A percentile compares a stretch with the other conserved stretches of the same genome.
phyloP scores from a whole-genome alignment of 92 coral and sea anemone genomes.

The Epizoanthus illoricatus region DNA sequence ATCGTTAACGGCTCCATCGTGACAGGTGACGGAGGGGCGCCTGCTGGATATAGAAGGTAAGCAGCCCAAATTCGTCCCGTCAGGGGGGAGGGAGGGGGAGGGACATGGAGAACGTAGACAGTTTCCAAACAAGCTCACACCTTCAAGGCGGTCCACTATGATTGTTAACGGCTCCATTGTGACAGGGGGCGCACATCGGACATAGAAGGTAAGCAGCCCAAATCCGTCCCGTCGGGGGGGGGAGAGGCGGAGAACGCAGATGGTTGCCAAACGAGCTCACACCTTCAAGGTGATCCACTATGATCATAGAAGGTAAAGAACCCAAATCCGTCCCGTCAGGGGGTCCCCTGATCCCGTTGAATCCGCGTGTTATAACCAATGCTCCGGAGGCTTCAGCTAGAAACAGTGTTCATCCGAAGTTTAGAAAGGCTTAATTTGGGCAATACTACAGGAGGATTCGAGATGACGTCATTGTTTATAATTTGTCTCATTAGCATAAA shows the following conservation, averaged over 20 bases:
- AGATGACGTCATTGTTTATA: too few relatives aligned
- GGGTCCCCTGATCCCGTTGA: too few relatives aligned
- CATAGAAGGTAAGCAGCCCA: constrained; percentile 15
- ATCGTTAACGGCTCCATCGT: constrained; percentile 30
- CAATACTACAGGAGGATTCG: too few relatives aligned
- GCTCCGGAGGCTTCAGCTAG: too few relatives aligned
- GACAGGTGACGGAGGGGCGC: constrained; percentile 2
- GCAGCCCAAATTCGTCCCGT: background rate
- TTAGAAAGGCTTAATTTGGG: too few relatives aligned
- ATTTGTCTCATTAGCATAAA: too few relatives aligned
- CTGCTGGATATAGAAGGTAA: constrained; percentile 25
- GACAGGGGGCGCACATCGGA: background rate
- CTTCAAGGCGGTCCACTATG: constrained; percentile 40
- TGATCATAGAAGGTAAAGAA: constrained; percentile 18
- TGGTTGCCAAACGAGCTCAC: constrained; percentile 26
- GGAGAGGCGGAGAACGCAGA: constrained; percentile 39
- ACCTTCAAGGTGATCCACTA: constrained; percentile 37
- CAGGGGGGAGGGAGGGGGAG: too few relatives aligned
- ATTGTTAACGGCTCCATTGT: constrained; percentile 31
- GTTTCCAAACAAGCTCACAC: constrained; percentile 18
- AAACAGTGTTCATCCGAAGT: too few relatives aligned
- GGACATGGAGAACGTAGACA: constrained; percentile 41
- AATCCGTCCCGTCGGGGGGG: background rate
- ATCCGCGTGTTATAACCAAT: too few relatives aligned
- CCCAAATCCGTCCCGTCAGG: too few relatives aligned